Evolutionary conservation across 2,113 vertebrate species (phyloP).

Genomic region (Tragelaphus strepsiceros): DNA sequence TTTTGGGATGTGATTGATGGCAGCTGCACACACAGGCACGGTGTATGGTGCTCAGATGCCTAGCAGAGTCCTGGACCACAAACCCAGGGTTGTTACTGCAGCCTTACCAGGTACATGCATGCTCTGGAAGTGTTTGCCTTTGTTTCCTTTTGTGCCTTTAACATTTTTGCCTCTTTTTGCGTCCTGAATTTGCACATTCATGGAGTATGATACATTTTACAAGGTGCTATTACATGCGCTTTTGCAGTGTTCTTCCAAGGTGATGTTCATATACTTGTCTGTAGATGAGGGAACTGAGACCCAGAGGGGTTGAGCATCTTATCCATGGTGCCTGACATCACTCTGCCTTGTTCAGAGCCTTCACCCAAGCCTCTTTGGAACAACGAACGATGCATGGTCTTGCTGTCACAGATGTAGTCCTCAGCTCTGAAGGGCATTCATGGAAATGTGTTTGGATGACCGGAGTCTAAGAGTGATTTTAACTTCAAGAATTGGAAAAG

Average conservation of each 20-base stretch:
- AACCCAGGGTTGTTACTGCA: background rate
- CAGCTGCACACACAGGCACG: background rate
- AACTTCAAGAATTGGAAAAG: background rate
- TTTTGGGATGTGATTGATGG: background rate
- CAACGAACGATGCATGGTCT: fast-evolving
- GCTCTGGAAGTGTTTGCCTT: background rate
- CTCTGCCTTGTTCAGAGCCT: background rate
- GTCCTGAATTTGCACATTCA: background rate
- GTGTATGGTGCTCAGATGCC: background rate
- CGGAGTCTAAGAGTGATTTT: background rate
- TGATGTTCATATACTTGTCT: background rate
- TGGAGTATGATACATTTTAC: background rate
- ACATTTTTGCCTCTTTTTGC: background rate
- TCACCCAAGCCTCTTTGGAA: background rate
- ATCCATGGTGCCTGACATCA: background rate
- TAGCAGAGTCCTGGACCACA: background rate
- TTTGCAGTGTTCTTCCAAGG: background rate
- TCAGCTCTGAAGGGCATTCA: background rate
- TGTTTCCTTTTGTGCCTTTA: background rate
- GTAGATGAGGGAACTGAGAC: background rate
- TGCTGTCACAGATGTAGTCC: background rate
- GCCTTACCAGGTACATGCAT: background rate
- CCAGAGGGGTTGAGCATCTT: background rate
- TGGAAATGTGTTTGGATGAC: background rate
- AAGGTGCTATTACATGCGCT: background rate